phyloP scores from a whole-genome alignment of 2,797 vertebrate species.

The Oceanodroma leucorhoa region DNA sequence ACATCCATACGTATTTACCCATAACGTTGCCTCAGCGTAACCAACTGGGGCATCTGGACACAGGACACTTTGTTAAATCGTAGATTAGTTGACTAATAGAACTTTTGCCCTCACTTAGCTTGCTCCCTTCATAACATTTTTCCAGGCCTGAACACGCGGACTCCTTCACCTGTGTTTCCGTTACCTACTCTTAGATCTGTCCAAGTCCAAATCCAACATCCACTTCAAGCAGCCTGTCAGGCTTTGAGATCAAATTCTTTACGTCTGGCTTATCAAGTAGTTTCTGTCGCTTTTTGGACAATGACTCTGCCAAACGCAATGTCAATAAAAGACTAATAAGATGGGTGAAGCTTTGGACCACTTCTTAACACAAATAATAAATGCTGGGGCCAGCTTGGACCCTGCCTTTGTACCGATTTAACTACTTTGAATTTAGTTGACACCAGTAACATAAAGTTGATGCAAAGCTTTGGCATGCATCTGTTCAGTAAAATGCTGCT shows the following conservation, averaged over 20 bases:
- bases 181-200: background rate
- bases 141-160: background rate
- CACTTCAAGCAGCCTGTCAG: background rate
- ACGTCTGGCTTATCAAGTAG: background rate
- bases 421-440: background rate
- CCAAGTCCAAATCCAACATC: background rate
- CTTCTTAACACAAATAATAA: background rate
- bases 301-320: background rate
- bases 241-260: background rate
- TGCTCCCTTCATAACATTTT: background rate
- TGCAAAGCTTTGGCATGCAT: background rate
- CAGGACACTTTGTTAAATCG: background rate
- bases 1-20: background rate
- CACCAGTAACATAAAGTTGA: background rate
- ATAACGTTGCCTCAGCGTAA: background rate
- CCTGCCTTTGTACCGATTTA: background rate
- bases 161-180: background rate
- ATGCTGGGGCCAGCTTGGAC: background rate
- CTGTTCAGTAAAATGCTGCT: background rate
- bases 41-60: background rate
- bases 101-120: background rate
- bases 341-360: background rate
- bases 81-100: background rate
- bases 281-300: background rate
- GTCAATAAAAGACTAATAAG: background rate